phyloP scores from a whole-genome alignment of 2,888 invertebrate genomes.

The Bembecia ichneumoniformis region DNA sequence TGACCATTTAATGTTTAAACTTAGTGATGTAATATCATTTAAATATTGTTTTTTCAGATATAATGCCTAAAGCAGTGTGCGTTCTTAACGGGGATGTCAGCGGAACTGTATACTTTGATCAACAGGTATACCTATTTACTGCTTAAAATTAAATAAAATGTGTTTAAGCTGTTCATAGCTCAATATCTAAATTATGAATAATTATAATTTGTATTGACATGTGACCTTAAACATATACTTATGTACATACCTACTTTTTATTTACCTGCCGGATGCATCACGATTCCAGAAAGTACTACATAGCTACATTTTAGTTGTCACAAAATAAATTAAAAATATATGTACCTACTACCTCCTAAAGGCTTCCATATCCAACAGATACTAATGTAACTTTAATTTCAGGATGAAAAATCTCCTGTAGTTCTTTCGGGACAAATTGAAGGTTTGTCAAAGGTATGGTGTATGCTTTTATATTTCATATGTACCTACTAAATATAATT shows the following conservation, averaged over 20 bases:
- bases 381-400: conserved; percentile 17
- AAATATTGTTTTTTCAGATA: too few species aligned
- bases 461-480: neutral
- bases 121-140: conserved; percentile 67
- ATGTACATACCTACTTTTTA: neutral
- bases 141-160: too few species aligned
- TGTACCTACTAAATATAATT: neutral
- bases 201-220: neutral
- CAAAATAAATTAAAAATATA: too few species aligned
- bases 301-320: too few species aligned
- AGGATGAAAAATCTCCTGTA: conserved; percentile 78
- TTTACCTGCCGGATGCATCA: too few species aligned
- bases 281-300: too few species aligned
- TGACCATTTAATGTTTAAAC: too few species aligned
- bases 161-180: neutral
- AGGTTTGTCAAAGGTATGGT: conserved; percentile 80
- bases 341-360: too few species aligned
- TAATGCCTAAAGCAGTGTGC: conserved; percentile 86
- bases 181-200: neutral
- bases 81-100: conserved; percentile 88
- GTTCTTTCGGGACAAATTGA: conserved; percentile 85
- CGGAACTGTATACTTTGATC: conserved; percentile 86
- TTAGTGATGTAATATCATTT: too few species aligned
- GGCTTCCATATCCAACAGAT: too few species aligned
- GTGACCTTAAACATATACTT: neutral